phyloP scores from a whole-genome alignment of 2,797 vertebrate genomes.

The Danionella dracula region DNA sequence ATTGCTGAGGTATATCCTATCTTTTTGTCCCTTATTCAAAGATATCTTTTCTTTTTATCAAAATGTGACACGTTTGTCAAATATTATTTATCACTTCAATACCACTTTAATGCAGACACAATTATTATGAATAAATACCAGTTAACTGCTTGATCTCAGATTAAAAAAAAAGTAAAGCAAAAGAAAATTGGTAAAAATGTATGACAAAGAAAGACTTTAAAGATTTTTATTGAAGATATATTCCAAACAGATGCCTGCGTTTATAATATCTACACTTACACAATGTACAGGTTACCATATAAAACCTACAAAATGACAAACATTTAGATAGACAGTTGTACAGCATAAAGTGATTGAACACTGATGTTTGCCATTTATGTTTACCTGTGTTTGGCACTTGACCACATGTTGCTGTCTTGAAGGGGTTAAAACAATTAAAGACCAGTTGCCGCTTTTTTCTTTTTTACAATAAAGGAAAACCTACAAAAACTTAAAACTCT shows the following conservation, averaged over 20 bases:
- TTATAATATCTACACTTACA: constrained; percentile 77
- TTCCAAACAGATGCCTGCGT: constrained; percentile 66
- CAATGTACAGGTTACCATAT: constrained; percentile 78
- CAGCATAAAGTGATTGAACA: constrained; percentile 81
- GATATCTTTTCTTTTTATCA: too few species aligned
- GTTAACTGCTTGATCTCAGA: too few species aligned
- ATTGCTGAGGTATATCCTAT: too few species aligned
- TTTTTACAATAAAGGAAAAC: constrained; percentile 35
- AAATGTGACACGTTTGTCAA: too few species aligned
- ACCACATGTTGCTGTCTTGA: constrained; percentile 73
- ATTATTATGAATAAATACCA: too few species aligned
- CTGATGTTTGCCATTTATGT: constrained; percentile 53
- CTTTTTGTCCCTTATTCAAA: too few species aligned
- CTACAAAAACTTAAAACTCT: constrained; percentile 2
- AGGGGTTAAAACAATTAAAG: constrained; percentile 52
- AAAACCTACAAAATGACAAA: constrained; percentile 84
- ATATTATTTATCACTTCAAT: too few species aligned
- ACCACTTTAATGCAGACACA: too few species aligned
- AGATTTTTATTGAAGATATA: constrained; percentile 61
- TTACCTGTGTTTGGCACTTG: constrained; percentile 76
- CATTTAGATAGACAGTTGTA: constrained; percentile 76
- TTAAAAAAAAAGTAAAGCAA: too few species aligned
- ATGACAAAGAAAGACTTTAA: not conserved
- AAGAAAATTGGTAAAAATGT: too few species aligned
- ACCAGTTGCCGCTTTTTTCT: too few species aligned